Evolutionary conservation across 2,888 invertebrate species (phyloP), one percentile per base, ranked within the genome.

Genomic region (Chromoteleia sp.): DNA sequence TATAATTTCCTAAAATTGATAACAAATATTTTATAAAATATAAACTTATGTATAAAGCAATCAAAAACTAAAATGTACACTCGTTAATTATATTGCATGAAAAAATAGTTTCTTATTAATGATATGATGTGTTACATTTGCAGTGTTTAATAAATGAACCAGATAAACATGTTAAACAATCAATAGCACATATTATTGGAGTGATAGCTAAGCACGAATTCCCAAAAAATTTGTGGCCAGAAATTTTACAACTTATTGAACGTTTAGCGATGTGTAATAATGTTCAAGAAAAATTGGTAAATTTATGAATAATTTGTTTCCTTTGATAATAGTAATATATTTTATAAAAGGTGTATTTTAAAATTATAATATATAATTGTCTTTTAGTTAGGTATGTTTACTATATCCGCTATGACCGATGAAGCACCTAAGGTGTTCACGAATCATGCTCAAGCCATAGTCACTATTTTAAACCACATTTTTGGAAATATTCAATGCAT

Each of bases 201-300:
- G 93, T 94, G 0, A 92, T 96, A 68, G 94, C 96, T 10, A 95
- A 95, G 84, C 95, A 96, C 89, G 96, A 96, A 91, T 93, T 95
- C 84, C 93, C 89, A 1, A 87, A 82, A 43, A 89, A 91, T 58
- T 82, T 82, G n/a, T 95, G 95, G 95, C 95, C 95, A 10, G 94
- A 95, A 88, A 91, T 95, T 71, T 92, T 95, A 84, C 93, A 94
- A 82, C 94, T 95, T 86, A 90, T 95, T 48, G 93, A 94, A 82
- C 93, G 93, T 71, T 92, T 94, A 63, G 93, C 93, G 58, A 92
- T 92, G 50, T 94, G 94, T 88, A 93, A 93, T 50, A 93, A 93
- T 85, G 85, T 92, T 5, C 88, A 90, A 19, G 93, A 94, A 70
- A 93, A 93, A 92, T 95, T 95, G 93, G 95, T 95, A 91, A 21